These are phyloP conservation scores for Hydractinia echinata DNA, from an alignment of 30 jellyfish, hydroid and myxozoan genomes.

Conservation along the genomic window DNA sequence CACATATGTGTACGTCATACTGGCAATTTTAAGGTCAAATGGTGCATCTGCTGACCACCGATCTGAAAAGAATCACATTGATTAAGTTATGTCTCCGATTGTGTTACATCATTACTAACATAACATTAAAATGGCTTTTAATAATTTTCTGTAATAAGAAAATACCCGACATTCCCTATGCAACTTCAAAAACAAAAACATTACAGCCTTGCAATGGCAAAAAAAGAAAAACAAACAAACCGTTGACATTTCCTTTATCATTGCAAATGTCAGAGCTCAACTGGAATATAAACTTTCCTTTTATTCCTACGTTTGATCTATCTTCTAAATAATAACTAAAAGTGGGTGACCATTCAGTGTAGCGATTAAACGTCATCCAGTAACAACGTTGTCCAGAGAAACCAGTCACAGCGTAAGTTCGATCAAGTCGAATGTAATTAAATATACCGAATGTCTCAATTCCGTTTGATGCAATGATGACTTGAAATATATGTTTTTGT, in stretches of 20 bases:
- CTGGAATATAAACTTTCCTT: not conserved
- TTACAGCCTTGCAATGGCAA: too few relatives aligned
- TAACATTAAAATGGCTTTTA: too few relatives aligned
- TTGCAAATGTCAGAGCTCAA: not conserved
- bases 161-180: too few relatives aligned
- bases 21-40: too few relatives aligned
- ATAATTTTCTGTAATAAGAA: too few relatives aligned
- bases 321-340: not conserved
- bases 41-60: too few relatives aligned
- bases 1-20: too few relatives aligned
- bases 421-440: not conserved
- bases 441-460: slow-evolving; percentile 7
- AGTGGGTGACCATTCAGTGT: not conserved
- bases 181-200: too few relatives aligned
- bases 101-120: too few relatives aligned
- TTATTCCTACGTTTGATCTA: not conserved
- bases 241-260: slow-evolving; percentile 4
- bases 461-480: not conserved
- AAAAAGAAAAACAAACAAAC: too few relatives aligned
- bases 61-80: too few relatives aligned
- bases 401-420: not conserved
- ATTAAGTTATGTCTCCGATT: too few relatives aligned
- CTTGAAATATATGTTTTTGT: not conserved
- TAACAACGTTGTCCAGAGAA: not conserved
- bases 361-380: not conserved